phyloP scores from a whole-genome alignment of 2,797 vertebrate genomes.

The Tympanoctomys barrerae region DNA sequence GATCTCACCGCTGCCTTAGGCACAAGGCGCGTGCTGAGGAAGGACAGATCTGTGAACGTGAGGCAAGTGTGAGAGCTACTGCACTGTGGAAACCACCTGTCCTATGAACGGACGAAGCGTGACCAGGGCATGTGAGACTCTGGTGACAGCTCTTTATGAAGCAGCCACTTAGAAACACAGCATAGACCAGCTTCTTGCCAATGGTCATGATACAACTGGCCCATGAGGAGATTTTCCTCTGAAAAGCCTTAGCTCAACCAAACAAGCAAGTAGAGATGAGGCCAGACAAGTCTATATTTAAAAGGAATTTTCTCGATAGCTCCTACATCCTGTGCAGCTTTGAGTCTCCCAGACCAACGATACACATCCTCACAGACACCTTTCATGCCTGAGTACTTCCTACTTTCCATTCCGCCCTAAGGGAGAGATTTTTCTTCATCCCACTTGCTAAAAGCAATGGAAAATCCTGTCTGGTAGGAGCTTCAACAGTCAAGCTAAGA shows the following conservation, averaged over 20 bases:
- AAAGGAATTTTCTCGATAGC: constrained; percentile 3
- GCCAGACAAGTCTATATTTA: not conserved
- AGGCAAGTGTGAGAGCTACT: too few species aligned
- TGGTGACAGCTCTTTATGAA: not conserved
- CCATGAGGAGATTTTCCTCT: not conserved
- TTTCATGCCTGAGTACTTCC: not conserved
- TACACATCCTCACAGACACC: not conserved
- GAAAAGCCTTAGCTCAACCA: not conserved
- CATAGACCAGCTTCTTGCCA: not conserved
- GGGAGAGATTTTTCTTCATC: not conserved
- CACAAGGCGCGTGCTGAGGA: not conserved
- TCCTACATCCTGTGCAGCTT: not conserved
- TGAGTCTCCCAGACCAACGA: not conserved
- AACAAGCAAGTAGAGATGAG: not conserved
- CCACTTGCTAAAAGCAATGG: not conserved
- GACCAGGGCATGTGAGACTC: constrained; percentile 29
- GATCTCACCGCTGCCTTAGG: not conserved
- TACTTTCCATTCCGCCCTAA: constrained; percentile 2
- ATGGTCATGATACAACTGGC: not conserved
- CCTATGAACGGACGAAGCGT: not conserved
- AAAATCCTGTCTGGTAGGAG: not conserved
- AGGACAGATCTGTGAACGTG: not conserved
- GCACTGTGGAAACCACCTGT: too few species aligned
- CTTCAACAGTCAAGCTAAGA: constrained; percentile 32
- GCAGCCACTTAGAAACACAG: not conserved